Conservation (phyloP, 2,888 invertebrate species). For the Acleris laterana region DNA sequence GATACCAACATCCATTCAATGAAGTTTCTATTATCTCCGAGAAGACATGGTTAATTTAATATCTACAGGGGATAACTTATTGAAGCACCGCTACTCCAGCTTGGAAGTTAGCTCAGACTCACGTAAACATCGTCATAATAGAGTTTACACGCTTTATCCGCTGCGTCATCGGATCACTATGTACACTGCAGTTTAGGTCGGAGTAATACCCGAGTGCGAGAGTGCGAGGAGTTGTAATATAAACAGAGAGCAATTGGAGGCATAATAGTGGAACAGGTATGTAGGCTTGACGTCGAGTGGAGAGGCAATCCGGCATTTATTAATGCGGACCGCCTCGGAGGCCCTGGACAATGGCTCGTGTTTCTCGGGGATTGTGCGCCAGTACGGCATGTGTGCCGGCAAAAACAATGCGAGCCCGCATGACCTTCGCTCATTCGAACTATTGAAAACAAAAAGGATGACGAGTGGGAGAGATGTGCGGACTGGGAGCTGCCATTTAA, state of each 20-base stretch:
- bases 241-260: constrained; percentile 40
- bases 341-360: constrained; percentile 62
- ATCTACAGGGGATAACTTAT: constrained; percentile 14
- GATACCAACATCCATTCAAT: too few species aligned
- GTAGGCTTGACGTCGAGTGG: constrained; percentile 45
- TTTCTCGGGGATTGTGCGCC: constrained; percentile 59
- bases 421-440: constrained; percentile 64
- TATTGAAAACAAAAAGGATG: constrained; percentile 53
- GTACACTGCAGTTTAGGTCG: constrained; percentile 28
- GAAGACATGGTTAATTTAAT: not conserved
- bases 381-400: constrained; percentile 50
- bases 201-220: constrained; percentile 33
- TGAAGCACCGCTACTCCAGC: constrained; percentile 12
- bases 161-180: constrained; percentile 6
- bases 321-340: constrained; percentile 64
- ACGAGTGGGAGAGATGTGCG: constrained; percentile 15
- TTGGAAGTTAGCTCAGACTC: constrained; percentile 9
- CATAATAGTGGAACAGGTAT: constrained; percentile 40
- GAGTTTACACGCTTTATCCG: constrained; percentile 17
- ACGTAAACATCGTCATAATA: constrained; percentile 4
- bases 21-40: not conserved
- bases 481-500: constrained; percentile 1
- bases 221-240: constrained; percentile 39
- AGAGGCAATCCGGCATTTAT: constrained; percentile 64
- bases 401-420: constrained; percentile 55